phyloP scores from a whole-genome alignment of 2,797 vertebrate species.

The Melopsittacus undulatus region DNA sequence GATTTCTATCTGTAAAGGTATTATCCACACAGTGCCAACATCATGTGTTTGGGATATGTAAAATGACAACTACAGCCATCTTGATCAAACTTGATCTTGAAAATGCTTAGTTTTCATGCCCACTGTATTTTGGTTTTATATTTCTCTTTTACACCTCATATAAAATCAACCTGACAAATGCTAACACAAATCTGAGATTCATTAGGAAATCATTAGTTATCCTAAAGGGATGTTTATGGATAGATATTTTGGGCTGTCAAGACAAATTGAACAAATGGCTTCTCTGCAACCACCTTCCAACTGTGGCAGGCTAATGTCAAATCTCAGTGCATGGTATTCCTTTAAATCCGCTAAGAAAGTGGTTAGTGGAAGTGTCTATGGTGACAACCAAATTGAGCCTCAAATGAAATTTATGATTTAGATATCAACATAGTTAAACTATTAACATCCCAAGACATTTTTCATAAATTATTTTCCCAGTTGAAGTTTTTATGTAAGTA shows the following conservation, averaged over 20 bases:
- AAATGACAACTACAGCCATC: neutral
- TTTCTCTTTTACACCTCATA: neutral
- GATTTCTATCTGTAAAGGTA: neutral
- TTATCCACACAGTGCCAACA: neutral
- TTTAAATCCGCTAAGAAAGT: neutral
- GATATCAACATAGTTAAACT: constrained; percentile 39
- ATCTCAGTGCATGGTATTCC: neutral
- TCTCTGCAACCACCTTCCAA: neutral
- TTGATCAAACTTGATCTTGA: neutral
- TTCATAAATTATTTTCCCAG: constrained; percentile 18
- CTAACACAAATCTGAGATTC: constrained; percentile 7
- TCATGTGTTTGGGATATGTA: neutral
- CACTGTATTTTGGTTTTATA: neutral
- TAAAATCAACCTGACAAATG: constrained; percentile 56
- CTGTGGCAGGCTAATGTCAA: neutral
- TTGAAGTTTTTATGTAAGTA: neutral
- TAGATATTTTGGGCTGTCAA: constrained; percentile 53
- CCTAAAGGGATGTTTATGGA: constrained; percentile 26
- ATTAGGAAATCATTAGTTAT: constrained; percentile 59
- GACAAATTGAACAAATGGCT: constrained; percentile 37
- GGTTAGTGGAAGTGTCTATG: neutral
- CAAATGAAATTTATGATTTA: constrained; percentile 20
- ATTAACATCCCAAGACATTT: neutral
- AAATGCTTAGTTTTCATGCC: neutral
- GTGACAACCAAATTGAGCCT: neutral